Evolutionary conservation across 2,113 vertebrate species (phyloP), one percentile per base, ranked within the genome.

Genomic region (Dicentrarchus labrax): DNA sequence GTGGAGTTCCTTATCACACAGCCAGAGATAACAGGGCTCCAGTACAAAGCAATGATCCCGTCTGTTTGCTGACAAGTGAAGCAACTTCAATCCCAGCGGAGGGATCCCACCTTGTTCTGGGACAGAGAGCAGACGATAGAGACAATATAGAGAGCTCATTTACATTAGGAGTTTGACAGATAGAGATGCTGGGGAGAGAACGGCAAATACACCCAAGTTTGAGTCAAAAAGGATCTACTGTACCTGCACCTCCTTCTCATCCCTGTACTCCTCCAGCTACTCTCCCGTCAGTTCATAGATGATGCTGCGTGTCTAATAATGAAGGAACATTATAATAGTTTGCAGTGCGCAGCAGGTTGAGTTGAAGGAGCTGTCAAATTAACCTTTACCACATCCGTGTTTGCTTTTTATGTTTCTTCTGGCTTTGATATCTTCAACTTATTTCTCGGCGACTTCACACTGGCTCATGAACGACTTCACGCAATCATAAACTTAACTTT

Each of bases 1-100:
- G 76, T 30, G 54, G 90, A 91, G 86, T 88, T 88, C 76, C 78
- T 93, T 92, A 93, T 92, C 92, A 91, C 82, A 89, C 72, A 87
- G 82, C 62, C 80, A 45, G 74, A 88, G 90, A 93, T 88, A 93
- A 91, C 82, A 92, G 87, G 39, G 66, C 66, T 65, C 56, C 73
- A 24, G 71, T 83, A 89, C 88, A 92, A 92, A 92, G 90, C 78
- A 78, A 88, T 22, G 71, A 91, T 82, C 84, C 61, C 8, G 71
- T 86, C 77, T 88, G 92, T 90, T 89, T 91, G 78, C 88, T 87
- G 84, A 89, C 88, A 88, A 85, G 83, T 65, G 75, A 86, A 80
- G 85, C 57, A 83, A 78, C 70, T 78, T 76, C 78, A 45, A 36
- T 92, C 84, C 84, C 85, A 11, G 10, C 5, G 43, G 91, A 90